Percentiles rank a stretch among this genome's conserved stretches.
These are phyloP conservation scores for Prinia subflava DNA, from an alignment of 2,113 vertebrate species.

Conservation along the genomic window DNA sequence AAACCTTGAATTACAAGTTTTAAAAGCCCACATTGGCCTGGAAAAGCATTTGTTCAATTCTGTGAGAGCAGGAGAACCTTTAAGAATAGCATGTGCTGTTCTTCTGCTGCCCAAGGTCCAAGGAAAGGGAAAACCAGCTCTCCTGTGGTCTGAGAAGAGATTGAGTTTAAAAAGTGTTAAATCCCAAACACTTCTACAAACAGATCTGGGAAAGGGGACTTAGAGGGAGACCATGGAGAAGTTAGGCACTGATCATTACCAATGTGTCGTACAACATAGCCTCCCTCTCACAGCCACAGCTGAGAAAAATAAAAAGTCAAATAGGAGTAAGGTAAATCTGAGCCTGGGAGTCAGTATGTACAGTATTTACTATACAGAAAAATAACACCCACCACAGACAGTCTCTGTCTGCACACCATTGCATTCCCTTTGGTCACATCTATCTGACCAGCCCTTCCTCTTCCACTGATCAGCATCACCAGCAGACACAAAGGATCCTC, in stretches of 20 bases:
- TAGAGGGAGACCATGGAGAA: background rate
- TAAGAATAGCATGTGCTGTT: background rate
- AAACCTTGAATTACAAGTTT: background rate
- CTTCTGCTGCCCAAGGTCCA: background rate
- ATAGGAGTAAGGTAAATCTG: background rate
- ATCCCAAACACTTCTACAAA: background rate
- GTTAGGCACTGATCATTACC: background rate
- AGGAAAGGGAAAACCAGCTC: background rate
- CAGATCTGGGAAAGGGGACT: background rate
- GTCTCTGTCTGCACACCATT: background rate
- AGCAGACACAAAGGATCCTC: background rate
- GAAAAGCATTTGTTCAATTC: background rate
- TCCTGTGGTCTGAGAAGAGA: background rate
- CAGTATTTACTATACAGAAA: background rate
- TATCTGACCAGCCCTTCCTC: background rate
- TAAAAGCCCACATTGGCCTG: background rate
- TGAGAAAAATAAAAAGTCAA: background rate
- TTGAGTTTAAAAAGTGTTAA: background rate
- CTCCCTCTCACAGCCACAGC: background rate
- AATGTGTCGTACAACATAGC: rapidly evolving
- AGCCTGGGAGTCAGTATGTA: background rate
- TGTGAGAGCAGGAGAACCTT: background rate
- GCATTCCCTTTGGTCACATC: background rate
- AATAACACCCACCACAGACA: background rate
- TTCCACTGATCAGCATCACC: background rate